Conservation (phyloP, 2,797 vertebrate species). For the Leptoclinus maculatus region DNA sequence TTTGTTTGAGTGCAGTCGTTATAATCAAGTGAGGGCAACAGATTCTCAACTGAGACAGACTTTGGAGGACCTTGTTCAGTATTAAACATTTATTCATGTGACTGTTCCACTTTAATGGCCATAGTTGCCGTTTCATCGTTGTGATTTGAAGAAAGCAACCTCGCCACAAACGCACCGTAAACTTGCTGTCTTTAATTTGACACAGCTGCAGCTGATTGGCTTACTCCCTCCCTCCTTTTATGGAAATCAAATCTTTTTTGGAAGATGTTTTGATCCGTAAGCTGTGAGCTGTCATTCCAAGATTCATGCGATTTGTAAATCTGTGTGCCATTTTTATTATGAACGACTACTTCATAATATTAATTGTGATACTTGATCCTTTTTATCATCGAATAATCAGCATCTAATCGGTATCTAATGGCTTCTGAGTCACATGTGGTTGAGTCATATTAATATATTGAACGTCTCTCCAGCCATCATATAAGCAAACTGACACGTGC, state of each 20-base stretch:
- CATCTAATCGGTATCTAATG: background rate
- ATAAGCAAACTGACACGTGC: background rate
- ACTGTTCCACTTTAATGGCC: background rate
- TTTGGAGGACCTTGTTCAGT: background rate
- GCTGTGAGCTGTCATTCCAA: background rate
- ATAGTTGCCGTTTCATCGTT: background rate
- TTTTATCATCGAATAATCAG: background rate
- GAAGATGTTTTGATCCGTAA: background rate
- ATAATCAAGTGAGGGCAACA: background rate
- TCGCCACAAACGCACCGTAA: slow-evolving; percentile 24
- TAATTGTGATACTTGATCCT: background rate
- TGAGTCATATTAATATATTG: background rate
- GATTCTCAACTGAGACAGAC: background rate
- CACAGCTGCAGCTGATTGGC: slow-evolving; percentile 43
- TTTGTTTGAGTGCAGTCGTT: background rate
- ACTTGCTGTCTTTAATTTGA: slow-evolving; percentile 30
- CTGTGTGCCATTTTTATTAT: background rate
- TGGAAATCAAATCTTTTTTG: background rate
- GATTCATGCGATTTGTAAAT: background rate
- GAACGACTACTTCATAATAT: background rate
- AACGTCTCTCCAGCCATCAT: background rate
- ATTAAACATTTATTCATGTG: background rate
- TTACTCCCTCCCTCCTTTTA: background rate
- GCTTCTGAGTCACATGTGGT: background rate
- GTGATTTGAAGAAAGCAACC: slow-evolving; percentile 5